Percentiles rank a stretch among this genome's conserved stretches.
These are phyloP conservation scores for Antidorcas marsupialis DNA, from an alignment of 2,113 vertebrate species.

Conservation along the genomic window DNA sequence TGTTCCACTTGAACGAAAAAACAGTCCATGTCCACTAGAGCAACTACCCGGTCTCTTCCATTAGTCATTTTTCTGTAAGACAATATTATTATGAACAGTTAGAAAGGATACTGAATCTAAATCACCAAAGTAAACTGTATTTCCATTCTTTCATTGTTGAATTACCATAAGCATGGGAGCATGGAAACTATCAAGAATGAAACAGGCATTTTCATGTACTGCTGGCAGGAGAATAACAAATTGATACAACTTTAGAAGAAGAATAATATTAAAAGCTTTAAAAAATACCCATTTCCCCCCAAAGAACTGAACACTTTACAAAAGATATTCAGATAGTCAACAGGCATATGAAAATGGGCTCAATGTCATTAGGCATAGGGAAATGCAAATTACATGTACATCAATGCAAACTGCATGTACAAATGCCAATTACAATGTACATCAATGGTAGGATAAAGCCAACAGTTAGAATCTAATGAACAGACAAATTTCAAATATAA, in stretches of 20 bases:
- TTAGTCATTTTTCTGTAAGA: slow-evolving; percentile 81
- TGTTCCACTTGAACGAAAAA: slow-evolving; percentile 99
- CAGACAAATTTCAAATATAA: neutral
- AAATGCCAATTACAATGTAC: neutral
- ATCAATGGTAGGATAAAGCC: neutral
- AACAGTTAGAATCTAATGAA: neutral
- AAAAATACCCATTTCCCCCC: neutral
- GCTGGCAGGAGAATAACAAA: neutral
- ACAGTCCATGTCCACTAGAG: slow-evolving; percentile 96
- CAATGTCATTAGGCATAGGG: neutral
- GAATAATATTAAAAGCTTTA: slow-evolving; percentile 15
- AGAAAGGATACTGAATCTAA: slow-evolving; percentile 17
- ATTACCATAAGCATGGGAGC: neutral
- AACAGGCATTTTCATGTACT: neutral
- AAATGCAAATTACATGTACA: slow-evolving; percentile 35
- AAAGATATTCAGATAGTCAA: slow-evolving; percentile 17
- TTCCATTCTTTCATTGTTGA: neutral
- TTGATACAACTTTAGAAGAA: neutral
- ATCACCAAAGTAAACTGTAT: neutral
- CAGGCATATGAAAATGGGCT: neutral
- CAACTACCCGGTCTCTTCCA: slow-evolving; percentile 90
- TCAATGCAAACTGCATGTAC: neutral
- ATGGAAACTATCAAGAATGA: neutral
- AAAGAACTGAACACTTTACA: neutral
- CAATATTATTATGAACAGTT: slow-evolving; percentile 31